Conservation (phyloP, 2,888 invertebrate species). For the Ectobius pallidus region DNA sequence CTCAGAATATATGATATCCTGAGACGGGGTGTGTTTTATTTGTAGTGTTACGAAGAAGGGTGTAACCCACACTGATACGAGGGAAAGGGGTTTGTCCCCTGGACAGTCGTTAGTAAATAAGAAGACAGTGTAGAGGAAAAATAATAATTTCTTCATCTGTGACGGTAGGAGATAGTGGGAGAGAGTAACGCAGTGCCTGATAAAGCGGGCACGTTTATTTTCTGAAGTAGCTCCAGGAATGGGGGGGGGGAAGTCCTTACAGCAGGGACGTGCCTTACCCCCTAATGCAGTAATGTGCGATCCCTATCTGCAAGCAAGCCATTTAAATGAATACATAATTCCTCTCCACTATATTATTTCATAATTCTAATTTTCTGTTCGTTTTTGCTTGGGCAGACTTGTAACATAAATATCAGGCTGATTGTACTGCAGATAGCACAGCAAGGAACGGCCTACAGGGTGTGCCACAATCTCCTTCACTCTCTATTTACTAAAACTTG, state of each 20-base stretch:
- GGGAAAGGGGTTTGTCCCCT: too few relatives aligned
- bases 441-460: constrained; percentile 18
- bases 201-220: constrained; percentile 5
- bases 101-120: too few relatives aligned
- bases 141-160: too few relatives aligned
- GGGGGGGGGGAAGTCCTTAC: constrained; percentile 4
- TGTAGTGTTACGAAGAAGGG: too few relatives aligned
- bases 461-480: too few relatives aligned
- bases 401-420: constrained; percentile 35
- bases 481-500: too few relatives aligned
- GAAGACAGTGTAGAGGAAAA: too few relatives aligned
- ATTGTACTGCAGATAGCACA: constrained; percentile 21
- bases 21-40: too few relatives aligned
- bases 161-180: too few relatives aligned
- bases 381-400: constrained; percentile 37
- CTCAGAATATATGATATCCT: too few relatives aligned
- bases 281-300: constrained; percentile 30
- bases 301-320: constrained; percentile 35
- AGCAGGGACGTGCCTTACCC: constrained; percentile 1
- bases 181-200: background rate
- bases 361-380: constrained; percentile 41
- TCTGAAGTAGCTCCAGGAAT: constrained; percentile 16
- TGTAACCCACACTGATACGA: too few relatives aligned
- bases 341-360: background rate
- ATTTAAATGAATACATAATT: constrained; percentile 45